phyloP scores from a whole-genome alignment of 2,113 vertebrate genomes.

The Istiophorus platypterus region DNA sequence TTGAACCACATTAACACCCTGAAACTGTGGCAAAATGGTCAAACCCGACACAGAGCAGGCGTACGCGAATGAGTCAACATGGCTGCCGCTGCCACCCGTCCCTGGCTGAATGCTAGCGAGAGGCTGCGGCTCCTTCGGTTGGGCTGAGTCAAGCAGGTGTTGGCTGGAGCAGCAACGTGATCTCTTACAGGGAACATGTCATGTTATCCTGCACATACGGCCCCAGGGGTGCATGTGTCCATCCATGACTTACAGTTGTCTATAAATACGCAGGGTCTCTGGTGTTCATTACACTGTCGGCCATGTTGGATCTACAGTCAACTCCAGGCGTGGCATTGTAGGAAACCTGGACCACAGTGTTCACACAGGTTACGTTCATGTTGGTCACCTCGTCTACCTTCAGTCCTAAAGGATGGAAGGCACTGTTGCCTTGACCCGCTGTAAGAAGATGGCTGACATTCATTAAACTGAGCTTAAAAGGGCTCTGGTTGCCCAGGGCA shows the following conservation, averaged over 20 bases:
- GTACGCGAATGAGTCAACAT: conserved; percentile 42
- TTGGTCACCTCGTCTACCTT: not conserved
- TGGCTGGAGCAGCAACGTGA: conserved; percentile 69
- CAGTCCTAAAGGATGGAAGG: not conserved
- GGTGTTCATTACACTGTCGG: conserved; percentile 61
- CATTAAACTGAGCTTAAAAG: not conserved
- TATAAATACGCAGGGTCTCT: conserved; percentile 67
- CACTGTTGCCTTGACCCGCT: not conserved
- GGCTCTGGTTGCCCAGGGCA: too few relatives aligned
- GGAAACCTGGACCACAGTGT: not conserved
- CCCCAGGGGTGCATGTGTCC: conserved; percentile 15
- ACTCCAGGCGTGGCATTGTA: not conserved
- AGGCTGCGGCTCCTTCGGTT: conserved; percentile 13
- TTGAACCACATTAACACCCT: not conserved
- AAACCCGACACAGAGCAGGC: not conserved
- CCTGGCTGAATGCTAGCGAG: not conserved
- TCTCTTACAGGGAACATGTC: conserved; percentile 50
- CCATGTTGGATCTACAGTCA: conserved; percentile 11
- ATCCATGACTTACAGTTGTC: conserved; percentile 32
- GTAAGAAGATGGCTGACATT: not conserved
- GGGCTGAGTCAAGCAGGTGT: conserved; percentile 38
- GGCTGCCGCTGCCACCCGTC: conserved; percentile 28
- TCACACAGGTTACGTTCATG: not conserved
- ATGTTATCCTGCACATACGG: conserved; percentile 54
- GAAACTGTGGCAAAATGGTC: not conserved